phyloP scores from a whole-genome alignment of 2,113 vertebrate genomes.

The Daubentonia madagascariensis region DNA sequence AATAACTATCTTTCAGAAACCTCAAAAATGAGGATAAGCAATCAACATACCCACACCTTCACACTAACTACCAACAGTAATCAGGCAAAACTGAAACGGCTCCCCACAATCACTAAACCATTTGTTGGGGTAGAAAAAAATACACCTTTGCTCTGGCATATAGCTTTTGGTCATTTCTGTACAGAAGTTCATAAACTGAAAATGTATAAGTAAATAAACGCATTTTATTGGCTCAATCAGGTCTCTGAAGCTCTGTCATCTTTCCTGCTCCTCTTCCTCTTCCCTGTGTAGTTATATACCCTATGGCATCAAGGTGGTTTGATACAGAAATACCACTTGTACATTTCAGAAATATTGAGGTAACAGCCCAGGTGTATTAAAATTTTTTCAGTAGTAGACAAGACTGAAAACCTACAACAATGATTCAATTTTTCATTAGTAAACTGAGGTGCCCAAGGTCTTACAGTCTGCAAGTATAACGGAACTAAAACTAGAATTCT shows the following conservation, averaged over 20 bases:
- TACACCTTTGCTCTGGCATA: neutral
- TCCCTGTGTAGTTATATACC: neutral
- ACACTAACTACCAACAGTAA: neutral
- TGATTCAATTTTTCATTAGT: neutral
- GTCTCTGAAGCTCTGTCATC: neutral
- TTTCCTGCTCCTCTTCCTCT: neutral
- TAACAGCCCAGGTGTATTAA: neutral
- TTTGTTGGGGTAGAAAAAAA: neutral
- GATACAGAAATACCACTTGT: neutral
- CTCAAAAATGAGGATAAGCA: constrained; percentile 13
- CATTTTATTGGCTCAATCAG: neutral
- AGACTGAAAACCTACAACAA: neutral
- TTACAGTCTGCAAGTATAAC: neutral
- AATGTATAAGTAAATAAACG: neutral
- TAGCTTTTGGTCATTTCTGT: neutral
- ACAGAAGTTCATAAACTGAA: neutral
- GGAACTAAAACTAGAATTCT: neutral
- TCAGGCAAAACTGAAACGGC: constrained; percentile 1
- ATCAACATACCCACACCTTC: neutral
- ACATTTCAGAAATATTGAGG: neutral
- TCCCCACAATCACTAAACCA: neutral
- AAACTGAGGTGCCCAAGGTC: neutral
- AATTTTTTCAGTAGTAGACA: neutral
- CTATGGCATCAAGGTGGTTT: neutral
- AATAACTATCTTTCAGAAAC: neutral